Percentiles rank a stretch among this genome's conserved stretches.
phyloP scores from a whole-genome alignment of 2,113 vertebrate genomes.

The Pachypanchax playfairii region DNA sequence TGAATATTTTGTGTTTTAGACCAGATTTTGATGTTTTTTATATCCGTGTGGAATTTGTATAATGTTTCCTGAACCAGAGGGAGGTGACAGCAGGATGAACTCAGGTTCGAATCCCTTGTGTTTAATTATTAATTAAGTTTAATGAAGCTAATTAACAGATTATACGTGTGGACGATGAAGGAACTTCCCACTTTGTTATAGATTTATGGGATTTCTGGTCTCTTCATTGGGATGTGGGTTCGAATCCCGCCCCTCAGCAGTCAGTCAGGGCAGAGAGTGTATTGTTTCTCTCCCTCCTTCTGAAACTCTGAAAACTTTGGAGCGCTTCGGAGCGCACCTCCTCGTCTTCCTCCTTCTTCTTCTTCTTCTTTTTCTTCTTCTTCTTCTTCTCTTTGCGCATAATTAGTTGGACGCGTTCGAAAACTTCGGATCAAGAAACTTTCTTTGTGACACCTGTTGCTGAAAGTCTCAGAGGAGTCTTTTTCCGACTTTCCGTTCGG shows the following conservation, averaged over 20 bases:
- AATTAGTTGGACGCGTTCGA: too few relatives aligned
- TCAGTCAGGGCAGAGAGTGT: conserved; percentile 1
- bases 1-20: too few relatives aligned
- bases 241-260: neutral
- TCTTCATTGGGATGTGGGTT: neutral
- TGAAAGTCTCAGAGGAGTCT: conserved; percentile 5
- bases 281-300: conserved; percentile 13
- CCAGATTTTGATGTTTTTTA: too few relatives aligned
- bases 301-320: conserved; percentile 23
- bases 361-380: neutral
- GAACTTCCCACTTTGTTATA: too few relatives aligned
- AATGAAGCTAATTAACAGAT: conserved; percentile 1
- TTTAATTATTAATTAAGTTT: neutral
- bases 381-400: conserved; percentile 3
- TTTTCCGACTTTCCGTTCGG: neutral
- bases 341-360: conserved; percentile 1
- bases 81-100: too few relatives aligned
- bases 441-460: conserved; percentile 70
- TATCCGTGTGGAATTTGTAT: too few relatives aligned
- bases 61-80: too few relatives aligned
- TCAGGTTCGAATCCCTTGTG: too few relatives aligned
- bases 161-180: neutral
- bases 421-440: too few relatives aligned
- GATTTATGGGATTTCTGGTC: too few relatives aligned
- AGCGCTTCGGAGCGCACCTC: conserved; percentile 2